A percentile compares a stretch with the other conserved stretches of the same genome.
Evolutionary conservation across 1,140 invertebrate genomes (phyloP).

Genomic region (Cylas formicarius): DNA sequence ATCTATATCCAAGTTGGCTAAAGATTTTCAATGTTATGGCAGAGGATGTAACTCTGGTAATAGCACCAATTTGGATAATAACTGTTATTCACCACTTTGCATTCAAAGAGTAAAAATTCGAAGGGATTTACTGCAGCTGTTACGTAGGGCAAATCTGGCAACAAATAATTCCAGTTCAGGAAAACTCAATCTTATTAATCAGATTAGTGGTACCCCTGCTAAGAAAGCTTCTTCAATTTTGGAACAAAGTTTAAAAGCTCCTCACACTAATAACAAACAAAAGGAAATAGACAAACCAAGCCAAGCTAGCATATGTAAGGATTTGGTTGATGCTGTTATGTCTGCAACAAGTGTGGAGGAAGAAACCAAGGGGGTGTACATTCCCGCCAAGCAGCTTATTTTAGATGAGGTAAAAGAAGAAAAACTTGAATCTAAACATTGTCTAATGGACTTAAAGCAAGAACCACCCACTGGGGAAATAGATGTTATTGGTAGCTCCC

Average conservation of each 20-base stretch:
- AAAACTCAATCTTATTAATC: conserved; percentile 21
- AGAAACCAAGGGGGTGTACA: conserved; percentile 44
- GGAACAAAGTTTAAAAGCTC: conserved; percentile 46
- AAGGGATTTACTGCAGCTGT: conserved; percentile 56
- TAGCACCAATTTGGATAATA: conserved; percentile 45
- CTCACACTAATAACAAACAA: conserved; percentile 20
- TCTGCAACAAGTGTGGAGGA: conserved; percentile 48
- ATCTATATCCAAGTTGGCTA: conserved; percentile 51
- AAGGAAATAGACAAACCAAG: conserved; percentile 19
- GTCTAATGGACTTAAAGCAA: conserved; percentile 24
- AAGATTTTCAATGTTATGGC: conserved; percentile 64
- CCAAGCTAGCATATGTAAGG: conserved; percentile 46
- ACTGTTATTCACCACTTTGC: conserved; percentile 73
- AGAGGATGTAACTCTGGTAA: conserved; percentile 58
- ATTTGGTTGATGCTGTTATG: conserved; percentile 52
- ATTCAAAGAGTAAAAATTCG: conserved; percentile 60
- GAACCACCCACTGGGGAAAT: conserved; percentile 21
- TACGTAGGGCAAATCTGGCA: conserved; percentile 52
- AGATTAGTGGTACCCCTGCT: conserved; percentile 13
- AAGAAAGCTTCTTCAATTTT: conserved; percentile 45
- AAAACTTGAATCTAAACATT: conserved; percentile 5
- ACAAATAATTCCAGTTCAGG: conserved; percentile 26
- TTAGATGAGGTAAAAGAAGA: too few species aligned
- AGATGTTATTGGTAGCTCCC: conserved; percentile 15
- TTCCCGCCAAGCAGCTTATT: conserved; percentile 33